phyloP scores from a whole-genome alignment of 2,888 invertebrate species.

The Helleia helle region DNA sequence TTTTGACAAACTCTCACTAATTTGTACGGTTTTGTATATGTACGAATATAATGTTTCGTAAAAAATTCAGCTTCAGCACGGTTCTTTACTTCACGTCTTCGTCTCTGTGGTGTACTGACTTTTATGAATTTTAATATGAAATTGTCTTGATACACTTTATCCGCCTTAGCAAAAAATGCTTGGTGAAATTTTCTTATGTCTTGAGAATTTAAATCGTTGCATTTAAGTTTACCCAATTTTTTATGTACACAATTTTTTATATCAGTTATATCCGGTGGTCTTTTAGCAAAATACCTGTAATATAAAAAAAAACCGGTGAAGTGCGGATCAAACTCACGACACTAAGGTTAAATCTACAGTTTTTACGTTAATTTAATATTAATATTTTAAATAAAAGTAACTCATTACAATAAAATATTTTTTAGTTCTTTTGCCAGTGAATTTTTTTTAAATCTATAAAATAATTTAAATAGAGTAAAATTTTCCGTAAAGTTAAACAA shows the following conservation, averaged over 20 bases:
- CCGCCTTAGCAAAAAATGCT: slow-evolving; percentile 15
- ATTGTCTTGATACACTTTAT: slow-evolving; percentile 21
- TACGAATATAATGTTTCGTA: slow-evolving; percentile 13
- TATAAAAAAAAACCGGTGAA: slow-evolving; percentile 10
- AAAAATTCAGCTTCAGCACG: slow-evolving; percentile 11
- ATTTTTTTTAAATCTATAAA: slow-evolving; percentile 9
- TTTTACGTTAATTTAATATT: slow-evolving; percentile 7
- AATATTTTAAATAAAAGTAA: slow-evolving; percentile 6
- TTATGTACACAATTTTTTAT: slow-evolving; percentile 11
- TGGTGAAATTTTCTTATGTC: slow-evolving; percentile 19
- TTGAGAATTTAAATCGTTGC: slow-evolving; percentile 12
- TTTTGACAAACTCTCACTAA: slow-evolving; percentile 21
- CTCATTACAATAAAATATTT: slow-evolving; percentile 7
- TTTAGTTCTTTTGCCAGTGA: slow-evolving; percentile 7
- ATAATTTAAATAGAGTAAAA: slow-evolving; percentile 3
- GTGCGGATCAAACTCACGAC: slow-evolving; percentile 10
- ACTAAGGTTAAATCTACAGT: slow-evolving; percentile 6
- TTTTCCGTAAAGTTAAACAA: slow-evolving; percentile 5
- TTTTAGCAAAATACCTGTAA: slow-evolving; percentile 16
- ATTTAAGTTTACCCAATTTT: slow-evolving; percentile 11
- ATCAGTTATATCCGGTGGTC: slow-evolving; percentile 12
- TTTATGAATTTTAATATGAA: slow-evolving; percentile 22
- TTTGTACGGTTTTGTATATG: slow-evolving; percentile 18
- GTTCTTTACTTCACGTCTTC: slow-evolving; percentile 15
- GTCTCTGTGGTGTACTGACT: slow-evolving; percentile 13